These are phyloP conservation scores for Dromius quadrimaculatus DNA, from an alignment of 2,888 invertebrate species.

Conservation along the genomic window DNA sequence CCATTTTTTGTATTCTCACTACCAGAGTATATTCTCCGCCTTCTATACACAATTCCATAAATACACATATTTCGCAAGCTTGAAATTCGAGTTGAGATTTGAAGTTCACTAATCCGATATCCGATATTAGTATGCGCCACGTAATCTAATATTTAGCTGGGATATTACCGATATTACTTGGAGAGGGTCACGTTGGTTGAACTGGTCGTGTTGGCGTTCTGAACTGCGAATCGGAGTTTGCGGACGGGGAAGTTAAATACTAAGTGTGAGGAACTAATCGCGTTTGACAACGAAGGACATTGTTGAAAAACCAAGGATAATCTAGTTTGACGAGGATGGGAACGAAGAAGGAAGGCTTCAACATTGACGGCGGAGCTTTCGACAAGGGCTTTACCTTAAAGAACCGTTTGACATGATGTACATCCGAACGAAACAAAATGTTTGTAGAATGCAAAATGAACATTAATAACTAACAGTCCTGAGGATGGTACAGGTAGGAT, in stretches of 20 bases:
- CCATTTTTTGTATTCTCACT: too few species aligned
- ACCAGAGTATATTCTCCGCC: too few species aligned
- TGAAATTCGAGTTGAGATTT: not conserved
- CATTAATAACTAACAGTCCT: too few species aligned
- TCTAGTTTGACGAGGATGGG: too few species aligned
- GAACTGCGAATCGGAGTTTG: too few species aligned
- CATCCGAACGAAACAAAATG: too few species aligned
- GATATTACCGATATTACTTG: slow-evolving; percentile 34
- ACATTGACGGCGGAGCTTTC: too few species aligned
- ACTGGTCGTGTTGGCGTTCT: not conserved
- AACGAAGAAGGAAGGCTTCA: too few species aligned
- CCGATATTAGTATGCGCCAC: slow-evolving; percentile 41
- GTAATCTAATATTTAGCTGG: slow-evolving; percentile 43
- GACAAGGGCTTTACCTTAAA: too few species aligned
- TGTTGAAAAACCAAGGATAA: slow-evolving; percentile 14
- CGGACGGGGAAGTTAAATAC: slow-evolving; percentile 21
- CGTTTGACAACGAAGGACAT: slow-evolving; percentile 3
- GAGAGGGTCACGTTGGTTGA: slow-evolving; percentile 26
- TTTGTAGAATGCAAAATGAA: too few species aligned
- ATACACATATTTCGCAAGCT: slow-evolving; percentile 23
- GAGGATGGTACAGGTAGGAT: too few species aligned
- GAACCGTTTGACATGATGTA: too few species aligned
- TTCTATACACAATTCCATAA: slow-evolving; percentile 3
- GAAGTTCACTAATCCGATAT: slow-evolving; percentile 30
- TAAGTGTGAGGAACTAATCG: slow-evolving; percentile 21